These are phyloP conservation scores for Oostethus manadensis DNA, from an alignment of 2,113 vertebrate genomes.

Conservation along the genomic window DNA sequence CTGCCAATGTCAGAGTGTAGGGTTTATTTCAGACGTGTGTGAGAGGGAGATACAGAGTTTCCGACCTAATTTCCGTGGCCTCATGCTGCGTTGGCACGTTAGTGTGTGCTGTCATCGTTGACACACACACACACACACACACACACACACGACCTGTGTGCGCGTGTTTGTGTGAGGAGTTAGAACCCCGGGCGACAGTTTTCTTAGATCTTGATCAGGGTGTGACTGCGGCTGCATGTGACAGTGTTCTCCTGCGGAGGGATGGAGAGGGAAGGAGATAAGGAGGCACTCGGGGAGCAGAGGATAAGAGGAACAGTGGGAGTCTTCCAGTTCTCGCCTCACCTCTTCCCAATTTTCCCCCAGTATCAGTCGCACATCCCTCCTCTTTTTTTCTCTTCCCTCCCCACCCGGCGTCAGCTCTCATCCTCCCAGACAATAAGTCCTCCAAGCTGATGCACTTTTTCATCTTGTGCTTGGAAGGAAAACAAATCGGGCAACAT, in stretches of 20 bases:
- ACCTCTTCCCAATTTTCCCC: constrained; percentile 30
- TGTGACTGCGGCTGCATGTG: constrained; percentile 45
- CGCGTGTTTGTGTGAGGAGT: constrained; percentile 17
- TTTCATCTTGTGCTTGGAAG: not conserved
- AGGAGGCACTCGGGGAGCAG: constrained; percentile 19
- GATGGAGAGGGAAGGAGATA: constrained; percentile 37
- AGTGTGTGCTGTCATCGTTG: constrained; percentile 44
- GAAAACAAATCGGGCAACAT: not conserved
- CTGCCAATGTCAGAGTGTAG: not conserved
- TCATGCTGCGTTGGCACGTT: constrained; percentile 45
- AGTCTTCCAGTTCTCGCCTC: constrained; percentile 26
- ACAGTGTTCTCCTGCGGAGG: constrained; percentile 35
- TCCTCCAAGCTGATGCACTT: too few species aligned
- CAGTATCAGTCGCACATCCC: not conserved
- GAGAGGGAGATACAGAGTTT: constrained; percentile 11
- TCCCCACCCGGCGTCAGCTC: too few species aligned
- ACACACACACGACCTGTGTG: constrained; percentile 12
- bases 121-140: constrained; percentile 32
- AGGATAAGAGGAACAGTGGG: constrained; percentile 53
- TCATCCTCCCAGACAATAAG: not conserved
- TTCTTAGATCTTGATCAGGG: constrained; percentile 55
- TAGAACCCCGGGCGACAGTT: constrained; percentile 41
- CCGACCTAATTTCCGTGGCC: constrained; percentile 56
- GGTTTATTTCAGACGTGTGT: not conserved
- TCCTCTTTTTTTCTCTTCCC: too few species aligned